Conservation (phyloP, 2,888 invertebrate genomes). For the Mythimna loreyi region DNA sequence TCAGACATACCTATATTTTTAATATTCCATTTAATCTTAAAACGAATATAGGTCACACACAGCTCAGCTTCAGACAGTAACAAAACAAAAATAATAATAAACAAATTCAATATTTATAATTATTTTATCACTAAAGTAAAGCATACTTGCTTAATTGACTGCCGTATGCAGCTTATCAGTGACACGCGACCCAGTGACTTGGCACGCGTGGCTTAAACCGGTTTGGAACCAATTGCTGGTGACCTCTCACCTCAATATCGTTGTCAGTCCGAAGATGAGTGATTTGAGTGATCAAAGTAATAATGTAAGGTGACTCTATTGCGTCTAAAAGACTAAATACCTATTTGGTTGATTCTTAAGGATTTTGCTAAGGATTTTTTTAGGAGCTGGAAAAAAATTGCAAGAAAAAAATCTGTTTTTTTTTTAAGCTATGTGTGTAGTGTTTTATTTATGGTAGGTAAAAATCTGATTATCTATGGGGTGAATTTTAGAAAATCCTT, state of each 20-base stretch:
- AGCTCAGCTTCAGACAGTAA: neutral
- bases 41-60: neutral
- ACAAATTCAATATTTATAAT: slow-evolving; percentile 14
- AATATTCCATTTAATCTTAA: too few relatives aligned
- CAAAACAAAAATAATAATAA: slow-evolving; percentile 21
- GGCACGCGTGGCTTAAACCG: slow-evolving; percentile 58
- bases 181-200: slow-evolving; percentile 39
- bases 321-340: neutral
- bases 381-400: too few relatives aligned
- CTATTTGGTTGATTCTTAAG: neutral
- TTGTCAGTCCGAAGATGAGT: slow-evolving; percentile 33
- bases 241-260: slow-evolving; percentile 57
- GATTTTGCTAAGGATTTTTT: neutral
- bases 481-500: too few relatives aligned
- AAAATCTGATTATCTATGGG: too few relatives aligned
- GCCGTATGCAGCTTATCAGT: slow-evolving; percentile 40
- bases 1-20: too few relatives aligned
- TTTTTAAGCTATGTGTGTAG: too few relatives aligned
- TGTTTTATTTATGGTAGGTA: too few relatives aligned
- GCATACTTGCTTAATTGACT: slow-evolving; percentile 30
- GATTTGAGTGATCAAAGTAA: slow-evolving; percentile 33
- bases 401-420: too few relatives aligned
- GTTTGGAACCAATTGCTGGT: slow-evolving; percentile 26
- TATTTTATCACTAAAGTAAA: slow-evolving; percentile 19
- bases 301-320: slow-evolving; percentile 31